A percentile compares a stretch with the other conserved stretches of the same genome.
These are phyloP conservation scores for Philopedon plagiatum DNA, from an alignment of 2,888 invertebrate species.

Conservation along the genomic window DNA sequence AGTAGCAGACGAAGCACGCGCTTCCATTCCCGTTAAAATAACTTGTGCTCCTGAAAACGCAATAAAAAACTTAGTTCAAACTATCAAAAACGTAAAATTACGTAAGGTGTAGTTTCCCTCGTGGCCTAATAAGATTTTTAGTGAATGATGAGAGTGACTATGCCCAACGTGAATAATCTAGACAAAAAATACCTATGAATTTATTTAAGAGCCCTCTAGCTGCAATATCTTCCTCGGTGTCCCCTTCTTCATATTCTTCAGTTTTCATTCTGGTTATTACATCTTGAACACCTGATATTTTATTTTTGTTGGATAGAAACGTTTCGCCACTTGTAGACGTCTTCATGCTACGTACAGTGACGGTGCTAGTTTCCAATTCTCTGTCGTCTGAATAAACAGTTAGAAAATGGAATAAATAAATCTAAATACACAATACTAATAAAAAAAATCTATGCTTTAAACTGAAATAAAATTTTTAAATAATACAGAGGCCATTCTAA, in stretches of 20 bases:
- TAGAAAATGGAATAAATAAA: not conserved
- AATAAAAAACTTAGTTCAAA: conserved; percentile 2
- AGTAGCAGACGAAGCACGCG: conserved; percentile 60
- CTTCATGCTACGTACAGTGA: conserved; percentile 30
- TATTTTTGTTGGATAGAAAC: conserved; percentile 80
- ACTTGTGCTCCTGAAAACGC: conserved; percentile 77
- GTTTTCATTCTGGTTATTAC: conserved; percentile 85
- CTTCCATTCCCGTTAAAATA: conserved; percentile 84
- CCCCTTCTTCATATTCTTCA: conserved; percentile 72
- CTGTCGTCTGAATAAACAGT: conserved; percentile 23
- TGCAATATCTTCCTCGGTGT: conserved; percentile 78
- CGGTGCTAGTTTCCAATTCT: conserved; percentile 41
- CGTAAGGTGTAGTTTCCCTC: no score
- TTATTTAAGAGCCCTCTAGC: conserved; percentile 85
- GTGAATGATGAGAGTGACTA: no score
- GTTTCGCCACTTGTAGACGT: conserved; percentile 68
- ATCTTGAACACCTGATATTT: conserved; percentile 82
- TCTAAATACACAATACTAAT: no score
- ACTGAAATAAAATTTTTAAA: no score
- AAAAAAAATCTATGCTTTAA: no score
- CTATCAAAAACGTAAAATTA: no score
- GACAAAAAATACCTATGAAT: conserved; percentile 72
- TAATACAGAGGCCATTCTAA: no score
- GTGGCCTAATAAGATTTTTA: no score
- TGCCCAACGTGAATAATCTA: no score